These are phyloP conservation scores for Myotis yumanensis DNA, from an alignment of 2,113 vertebrate species.

Conservation along the genomic window DNA sequence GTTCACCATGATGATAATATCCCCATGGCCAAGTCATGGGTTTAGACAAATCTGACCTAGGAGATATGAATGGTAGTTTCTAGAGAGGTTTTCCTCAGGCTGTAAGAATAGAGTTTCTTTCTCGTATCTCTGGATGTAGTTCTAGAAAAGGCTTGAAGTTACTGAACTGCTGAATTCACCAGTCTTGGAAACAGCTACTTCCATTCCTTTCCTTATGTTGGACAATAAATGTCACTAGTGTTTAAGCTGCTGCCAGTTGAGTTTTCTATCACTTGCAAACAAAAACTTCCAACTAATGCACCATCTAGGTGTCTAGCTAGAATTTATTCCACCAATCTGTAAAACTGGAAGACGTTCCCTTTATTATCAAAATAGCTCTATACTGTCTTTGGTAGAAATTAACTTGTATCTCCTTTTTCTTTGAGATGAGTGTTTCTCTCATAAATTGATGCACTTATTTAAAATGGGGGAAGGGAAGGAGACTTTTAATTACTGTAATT, in stretches of 20 bases:
- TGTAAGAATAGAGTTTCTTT: background rate
- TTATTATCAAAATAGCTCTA: background rate
- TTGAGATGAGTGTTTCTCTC: background rate
- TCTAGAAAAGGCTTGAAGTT: conserved; percentile 42
- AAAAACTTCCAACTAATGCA: conserved; percentile 38
- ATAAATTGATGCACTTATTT: conserved; percentile 28
- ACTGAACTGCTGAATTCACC: background rate
- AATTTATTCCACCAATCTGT: background rate
- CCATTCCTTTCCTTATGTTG: background rate
- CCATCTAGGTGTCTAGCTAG: background rate
- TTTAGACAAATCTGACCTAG: background rate
- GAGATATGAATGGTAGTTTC: background rate
- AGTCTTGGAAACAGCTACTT: background rate
- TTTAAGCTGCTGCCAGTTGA: background rate
- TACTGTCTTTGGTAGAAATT: conserved; percentile 30
- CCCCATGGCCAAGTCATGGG: background rate
- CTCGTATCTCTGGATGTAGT: background rate
- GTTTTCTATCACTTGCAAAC: background rate
- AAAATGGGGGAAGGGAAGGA: background rate
- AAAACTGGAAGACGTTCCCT: conserved; percentile 5
- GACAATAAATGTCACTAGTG: background rate
- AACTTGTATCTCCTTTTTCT: conserved; percentile 8
- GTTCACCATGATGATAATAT: background rate
- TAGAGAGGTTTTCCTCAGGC: background rate
- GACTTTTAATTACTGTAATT: conserved; percentile 7